Percentiles rank a stretch among this genome's conserved stretches.
These are phyloP conservation scores for Eudasyphora cyanicolor DNA, from an alignment of 2,888 invertebrate species.

Conservation along the genomic window DNA sequence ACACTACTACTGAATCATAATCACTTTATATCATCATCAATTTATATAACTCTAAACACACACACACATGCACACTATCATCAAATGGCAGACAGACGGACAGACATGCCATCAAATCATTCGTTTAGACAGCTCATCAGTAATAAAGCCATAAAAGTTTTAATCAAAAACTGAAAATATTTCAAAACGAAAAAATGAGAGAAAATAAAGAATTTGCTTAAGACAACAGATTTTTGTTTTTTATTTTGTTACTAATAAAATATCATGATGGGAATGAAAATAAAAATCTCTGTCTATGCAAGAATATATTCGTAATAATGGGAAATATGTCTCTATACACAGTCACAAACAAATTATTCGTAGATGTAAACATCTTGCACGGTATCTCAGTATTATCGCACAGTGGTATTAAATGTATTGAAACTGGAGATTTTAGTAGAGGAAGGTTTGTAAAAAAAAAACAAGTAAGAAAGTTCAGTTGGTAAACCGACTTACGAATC, in stretches of 20 bases:
- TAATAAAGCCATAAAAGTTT: constrained; percentile 62
- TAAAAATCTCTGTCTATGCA: constrained; percentile 19
- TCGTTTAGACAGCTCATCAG: constrained; percentile 53
- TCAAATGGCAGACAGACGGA: constrained; percentile 8
- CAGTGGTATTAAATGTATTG: neutral
- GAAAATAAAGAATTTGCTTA: neutral
- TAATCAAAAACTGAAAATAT: constrained; percentile 42
- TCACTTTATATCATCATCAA: constrained; percentile 56
- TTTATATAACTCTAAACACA: neutral
- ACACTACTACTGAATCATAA: constrained; percentile 58
- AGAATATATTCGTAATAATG: neutral
- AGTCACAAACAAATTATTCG: neutral
- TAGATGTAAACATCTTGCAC: neutral
- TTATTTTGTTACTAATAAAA: constrained; percentile 16
- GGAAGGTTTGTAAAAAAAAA: too few species aligned
- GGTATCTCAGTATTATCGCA: neutral
- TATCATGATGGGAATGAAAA: constrained; percentile 37
- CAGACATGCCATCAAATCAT: too few species aligned
- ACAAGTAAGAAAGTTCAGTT: too few species aligned
- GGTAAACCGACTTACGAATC: too few species aligned
- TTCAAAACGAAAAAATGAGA: constrained; percentile 6
- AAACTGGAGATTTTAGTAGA: neutral
- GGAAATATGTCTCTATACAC: neutral
- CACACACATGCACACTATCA: neutral
- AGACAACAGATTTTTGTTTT: constrained; percentile 3